A percentile compares a stretch with the other conserved stretches of the same genome.
Evolutionary conservation across 1,140 invertebrate genomes (phyloP).

Genomic region (Idris sp.): DNA sequence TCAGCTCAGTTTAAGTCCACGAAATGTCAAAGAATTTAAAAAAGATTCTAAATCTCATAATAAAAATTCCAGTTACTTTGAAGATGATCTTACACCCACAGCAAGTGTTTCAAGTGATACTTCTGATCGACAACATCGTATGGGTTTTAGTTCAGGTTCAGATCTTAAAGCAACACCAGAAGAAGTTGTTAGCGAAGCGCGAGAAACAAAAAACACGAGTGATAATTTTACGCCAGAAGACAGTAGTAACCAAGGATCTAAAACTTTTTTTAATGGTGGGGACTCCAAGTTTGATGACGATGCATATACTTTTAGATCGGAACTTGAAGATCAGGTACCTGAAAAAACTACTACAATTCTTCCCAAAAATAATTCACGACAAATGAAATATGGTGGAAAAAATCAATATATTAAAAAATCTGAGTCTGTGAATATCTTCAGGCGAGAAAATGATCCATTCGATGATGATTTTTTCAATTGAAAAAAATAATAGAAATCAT

Average conservation of each 20-base stretch:
- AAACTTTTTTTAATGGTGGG: slow-evolving; percentile 73
- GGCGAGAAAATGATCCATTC: slow-evolving; percentile 88
- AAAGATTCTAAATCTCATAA: slow-evolving; percentile 67
- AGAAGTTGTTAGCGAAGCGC: slow-evolving; percentile 63
- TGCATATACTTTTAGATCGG: slow-evolving; percentile 72
- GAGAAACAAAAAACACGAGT: slow-evolving; percentile 54
- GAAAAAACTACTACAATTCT: slow-evolving; percentile 69
- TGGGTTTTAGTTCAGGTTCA: slow-evolving; percentile 56
- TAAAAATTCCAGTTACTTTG: slow-evolving; percentile 80
- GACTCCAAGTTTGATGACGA: slow-evolving; percentile 73
- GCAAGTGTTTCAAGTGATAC: slow-evolving; percentile 74
- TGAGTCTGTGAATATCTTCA: slow-evolving; percentile 92
- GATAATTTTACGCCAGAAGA: slow-evolving; percentile 67
- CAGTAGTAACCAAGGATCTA: slow-evolving; percentile 49
- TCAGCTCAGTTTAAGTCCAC: slow-evolving; percentile 65
- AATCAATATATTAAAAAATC: slow-evolving; percentile 86
- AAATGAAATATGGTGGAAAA: slow-evolving; percentile 69
- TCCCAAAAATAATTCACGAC: slow-evolving; percentile 72
- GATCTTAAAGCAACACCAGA: slow-evolving; percentile 73
- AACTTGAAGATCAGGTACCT: slow-evolving; percentile 72
- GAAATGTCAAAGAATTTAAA: slow-evolving; percentile 66
- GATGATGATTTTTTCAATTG: slow-evolving; percentile 90
- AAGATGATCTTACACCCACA: slow-evolving; percentile 84
- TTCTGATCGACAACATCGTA: slow-evolving; percentile 67
- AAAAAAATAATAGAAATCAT: slow-evolving; percentile 34